Evolutionary conservation across 2,797 vertebrate species (phyloP).

Genomic region (Betta splendens): DNA sequence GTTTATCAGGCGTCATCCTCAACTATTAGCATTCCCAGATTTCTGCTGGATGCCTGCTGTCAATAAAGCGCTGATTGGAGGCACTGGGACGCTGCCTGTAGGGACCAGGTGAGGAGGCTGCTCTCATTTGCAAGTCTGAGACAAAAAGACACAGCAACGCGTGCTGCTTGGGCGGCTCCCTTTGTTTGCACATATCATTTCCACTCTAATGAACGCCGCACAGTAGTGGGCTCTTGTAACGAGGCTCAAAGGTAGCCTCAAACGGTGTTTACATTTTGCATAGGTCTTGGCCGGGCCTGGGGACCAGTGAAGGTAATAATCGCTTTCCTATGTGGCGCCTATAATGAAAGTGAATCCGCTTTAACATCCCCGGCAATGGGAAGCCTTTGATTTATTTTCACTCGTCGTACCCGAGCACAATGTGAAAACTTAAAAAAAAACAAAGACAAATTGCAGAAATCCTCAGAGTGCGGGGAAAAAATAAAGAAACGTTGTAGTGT

Average conservation of each 20-base stretch:
- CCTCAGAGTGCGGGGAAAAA: slow-evolving; percentile 55
- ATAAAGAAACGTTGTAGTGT: slow-evolving; percentile 35
- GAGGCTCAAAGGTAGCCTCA: slow-evolving; percentile 69
- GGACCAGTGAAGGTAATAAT: slow-evolving; percentile 48
- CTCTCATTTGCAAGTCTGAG: slow-evolving; percentile 81
- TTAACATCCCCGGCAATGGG: slow-evolving; percentile 30
- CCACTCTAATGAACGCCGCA: slow-evolving; percentile 77
- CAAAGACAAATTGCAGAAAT: slow-evolving; percentile 57
- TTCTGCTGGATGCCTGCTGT: slow-evolving; percentile 67
- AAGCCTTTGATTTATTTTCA: slow-evolving; percentile 57
- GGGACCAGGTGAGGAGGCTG: slow-evolving; percentile 79
- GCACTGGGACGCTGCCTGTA: slow-evolving; percentile 70
- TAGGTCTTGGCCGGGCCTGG: slow-evolving; percentile 52
- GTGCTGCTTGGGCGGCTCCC: slow-evolving; percentile 68
- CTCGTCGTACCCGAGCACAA: slow-evolving; percentile 31
- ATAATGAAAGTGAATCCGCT: slow-evolving; percentile 41
- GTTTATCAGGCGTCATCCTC: slow-evolving; percentile 70
- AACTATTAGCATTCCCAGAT: slow-evolving; percentile 58
- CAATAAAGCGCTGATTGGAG: slow-evolving; percentile 77
- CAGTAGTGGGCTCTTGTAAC: slow-evolving; percentile 70
- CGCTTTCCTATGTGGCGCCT: slow-evolving; percentile 29
- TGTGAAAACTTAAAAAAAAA: slow-evolving; percentile 58
- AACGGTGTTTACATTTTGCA: slow-evolving; percentile 75
- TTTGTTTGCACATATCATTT: slow-evolving; percentile 84
- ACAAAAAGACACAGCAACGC: slow-evolving; percentile 69